Evolutionary conservation across 2,888 invertebrate species (phyloP).

Genomic region (Unio pictorum): DNA sequence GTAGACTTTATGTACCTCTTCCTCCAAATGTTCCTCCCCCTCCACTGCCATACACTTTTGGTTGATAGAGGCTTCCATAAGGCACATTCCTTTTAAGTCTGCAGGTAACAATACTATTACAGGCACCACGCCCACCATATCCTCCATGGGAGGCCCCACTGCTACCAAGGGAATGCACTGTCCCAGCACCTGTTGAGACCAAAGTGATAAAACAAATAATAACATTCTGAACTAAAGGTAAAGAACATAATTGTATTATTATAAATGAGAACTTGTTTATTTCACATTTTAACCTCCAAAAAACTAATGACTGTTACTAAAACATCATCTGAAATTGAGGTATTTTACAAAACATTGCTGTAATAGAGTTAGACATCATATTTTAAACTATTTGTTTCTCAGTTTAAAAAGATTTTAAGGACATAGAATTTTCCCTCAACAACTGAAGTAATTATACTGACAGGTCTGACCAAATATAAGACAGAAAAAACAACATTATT

Average conservation of each 20-base stretch:
- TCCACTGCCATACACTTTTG: conserved; percentile 51
- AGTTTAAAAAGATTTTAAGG: conserved; percentile 2
- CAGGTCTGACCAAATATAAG: too few species aligned
- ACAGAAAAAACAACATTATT: too few species aligned
- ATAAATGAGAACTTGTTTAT: too few species aligned
- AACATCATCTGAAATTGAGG: too few species aligned
- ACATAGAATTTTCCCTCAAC: not conserved
- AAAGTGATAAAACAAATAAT: conserved; percentile 2
- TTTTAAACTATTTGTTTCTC: not conserved
- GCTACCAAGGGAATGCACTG: conserved; percentile 36
- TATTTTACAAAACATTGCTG: too few species aligned
- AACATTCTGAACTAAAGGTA: too few species aligned
- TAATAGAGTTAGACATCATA: too few species aligned
- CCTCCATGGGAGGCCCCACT: conserved; percentile 58
- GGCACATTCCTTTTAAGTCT: conserved; percentile 42
- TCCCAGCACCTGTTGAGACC: conserved; percentile 38
- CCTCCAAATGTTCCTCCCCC: conserved; percentile 44
- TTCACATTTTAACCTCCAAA: too few species aligned
- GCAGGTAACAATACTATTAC: conserved; percentile 48
- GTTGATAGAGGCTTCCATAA: conserved; percentile 49
- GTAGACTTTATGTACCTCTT: conserved; percentile 30
- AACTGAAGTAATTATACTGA: too few species aligned
- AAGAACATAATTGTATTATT: too few species aligned
- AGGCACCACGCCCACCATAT: conserved; percentile 51
- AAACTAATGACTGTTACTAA: too few species aligned